Conservation (phyloP, 2,797 vertebrate genomes). For the Gobio occitaniae region DNA sequence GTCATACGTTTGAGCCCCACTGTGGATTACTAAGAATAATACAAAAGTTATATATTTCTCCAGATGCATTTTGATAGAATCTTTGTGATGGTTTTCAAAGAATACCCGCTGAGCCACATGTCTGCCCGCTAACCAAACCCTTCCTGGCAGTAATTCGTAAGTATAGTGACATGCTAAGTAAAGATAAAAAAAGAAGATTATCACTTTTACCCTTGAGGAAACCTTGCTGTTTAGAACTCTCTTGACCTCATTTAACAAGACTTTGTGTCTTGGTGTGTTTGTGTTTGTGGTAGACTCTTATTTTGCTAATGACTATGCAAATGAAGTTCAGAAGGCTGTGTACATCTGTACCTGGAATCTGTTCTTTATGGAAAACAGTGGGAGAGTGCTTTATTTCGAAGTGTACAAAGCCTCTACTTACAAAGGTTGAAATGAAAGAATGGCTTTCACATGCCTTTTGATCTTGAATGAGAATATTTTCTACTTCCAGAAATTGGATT, state of each 20-base stretch:
- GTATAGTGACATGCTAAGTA: background rate
- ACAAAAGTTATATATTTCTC: background rate
- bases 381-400: slow-evolving; percentile 1
- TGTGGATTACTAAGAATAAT: background rate
- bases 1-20: background rate
- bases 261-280: background rate
- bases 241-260: slow-evolving; percentile 27
- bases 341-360: slow-evolving; percentile 11
- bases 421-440: background rate
- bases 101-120: background rate
- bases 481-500: background rate
- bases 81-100: background rate
- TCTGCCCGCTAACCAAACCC: background rate
- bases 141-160: background rate
- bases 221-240: background rate
- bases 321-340: background rate
- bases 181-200: slow-evolving; percentile 11
- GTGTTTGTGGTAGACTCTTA: background rate
- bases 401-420: background rate
- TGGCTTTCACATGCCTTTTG: background rate
- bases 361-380: background rate
- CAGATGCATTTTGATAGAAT: background rate
- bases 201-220: slow-evolving; percentile 11
- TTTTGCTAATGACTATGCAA: slow-evolving; percentile 42
- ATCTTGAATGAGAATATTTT: background rate